Evolutionary conservation across 2,888 invertebrate species (phyloP), one percentile per base, ranked within the genome.

Genomic region (Scelioninae gen. 1): DNA sequence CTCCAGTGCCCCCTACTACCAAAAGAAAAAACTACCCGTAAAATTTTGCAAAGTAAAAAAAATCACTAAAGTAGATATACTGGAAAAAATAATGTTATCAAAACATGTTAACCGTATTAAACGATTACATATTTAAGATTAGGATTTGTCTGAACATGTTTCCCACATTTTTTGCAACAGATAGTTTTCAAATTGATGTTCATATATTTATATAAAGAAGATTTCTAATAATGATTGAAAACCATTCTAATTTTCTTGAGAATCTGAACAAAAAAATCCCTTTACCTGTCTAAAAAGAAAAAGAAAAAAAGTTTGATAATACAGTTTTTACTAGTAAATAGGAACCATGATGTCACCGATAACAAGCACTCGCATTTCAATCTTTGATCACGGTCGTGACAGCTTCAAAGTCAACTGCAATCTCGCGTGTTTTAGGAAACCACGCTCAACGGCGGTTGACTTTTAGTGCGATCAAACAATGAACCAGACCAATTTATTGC

Each of bases 401-500:
- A 74, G 62, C 65, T 51, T 74, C 47, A 74, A 80, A 84, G 75
- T 47, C 71, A 56, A 76, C 53, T 49, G 77, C 71, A 51, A 49
- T 80, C 75, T 45, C 65, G 40, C 60, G 72, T 85, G 78, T 69
- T 85, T 85, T 75, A 43, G 56, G 43, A 63, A 71, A 78, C 34
- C 11, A 58, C 60, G 60, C 75, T 60, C 55, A 69, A 66, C 68
- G 65, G 84, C 86, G 86, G 80, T 87, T 84, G 85, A 82, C 84
- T 87, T 87, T 86, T 83, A 86, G 85, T 82, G 83, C 84, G 85
- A 87, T 87, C 86, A 85, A 88, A 86, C 87, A 88, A 88, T 89
- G 85, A 90, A 90, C 87, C 87, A 89, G 89, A 88, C 88, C 88
- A 87, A 89, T 88, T 78, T 86, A 88, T 87, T 89, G 89, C 88